Conservation (phyloP, 1,140 invertebrate genomes). For the Manduca sexta region DNA sequence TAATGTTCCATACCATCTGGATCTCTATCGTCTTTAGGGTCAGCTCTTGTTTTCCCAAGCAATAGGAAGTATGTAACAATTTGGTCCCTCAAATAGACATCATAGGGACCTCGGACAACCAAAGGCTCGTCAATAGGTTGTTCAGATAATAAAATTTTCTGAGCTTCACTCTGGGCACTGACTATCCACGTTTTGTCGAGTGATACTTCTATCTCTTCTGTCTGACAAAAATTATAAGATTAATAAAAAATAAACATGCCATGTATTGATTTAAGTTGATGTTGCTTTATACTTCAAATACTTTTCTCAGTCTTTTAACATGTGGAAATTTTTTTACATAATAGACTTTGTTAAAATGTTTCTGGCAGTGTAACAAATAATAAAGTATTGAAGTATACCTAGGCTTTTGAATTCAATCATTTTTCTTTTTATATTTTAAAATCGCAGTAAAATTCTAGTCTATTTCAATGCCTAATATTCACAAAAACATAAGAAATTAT, state of each 20-base stretch:
- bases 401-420: no score
- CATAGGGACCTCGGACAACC: conserved; percentile 91
- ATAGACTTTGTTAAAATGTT: no score
- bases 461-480: not conserved
- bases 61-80: conserved; percentile 91
- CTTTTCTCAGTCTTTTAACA: no score
- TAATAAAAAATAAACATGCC: conserved; percentile 1
- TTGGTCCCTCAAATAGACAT: conserved; percentile 84
- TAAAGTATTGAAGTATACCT: no score
- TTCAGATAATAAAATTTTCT: conserved; percentile 82
- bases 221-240: conserved; percentile 61
- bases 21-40: conserved; percentile 65
- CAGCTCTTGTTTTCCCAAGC: conserved; percentile 72
- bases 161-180: conserved; percentile 87
- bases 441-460: no score
- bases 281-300: no score
- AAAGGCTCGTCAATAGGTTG: conserved; percentile 82
- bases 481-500: not conserved
- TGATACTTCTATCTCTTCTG: conserved; percentile 81
- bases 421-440: no score
- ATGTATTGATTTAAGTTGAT: no score
- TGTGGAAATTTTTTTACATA: no score
- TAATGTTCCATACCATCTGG: conserved; percentile 77
- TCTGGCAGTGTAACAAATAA: no score
- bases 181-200: conserved; percentile 96